Evolutionary conservation across 2,888 invertebrate species (phyloP), one percentile per base, ranked within the genome.

Genomic region (Drosophila peninsularis): DNA sequence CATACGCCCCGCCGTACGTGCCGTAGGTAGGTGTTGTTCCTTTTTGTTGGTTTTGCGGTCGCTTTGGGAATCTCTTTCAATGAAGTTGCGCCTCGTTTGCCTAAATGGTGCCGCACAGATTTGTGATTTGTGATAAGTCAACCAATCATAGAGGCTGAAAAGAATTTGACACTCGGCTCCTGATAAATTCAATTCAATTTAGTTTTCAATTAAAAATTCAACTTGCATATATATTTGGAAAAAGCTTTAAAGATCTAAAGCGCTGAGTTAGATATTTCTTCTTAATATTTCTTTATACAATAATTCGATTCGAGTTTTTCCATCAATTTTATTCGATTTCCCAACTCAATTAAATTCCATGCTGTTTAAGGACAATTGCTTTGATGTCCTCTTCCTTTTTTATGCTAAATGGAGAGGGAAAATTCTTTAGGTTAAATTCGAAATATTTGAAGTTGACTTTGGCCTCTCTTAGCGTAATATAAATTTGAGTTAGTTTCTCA

Each of bases 51-150:
- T 21, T n/a, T 30, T 65, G 41, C 41, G 54, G 66, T 34, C 37
- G 39, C 44, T 61, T n/a, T 32, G 71, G 39, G 54, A 69, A 45
- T 44, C 27, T 32, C 52, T 58, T 62, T 50, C 53, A 62, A 45
- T 62, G 50, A 36, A 45, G 34, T 36, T 65, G 62, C 45, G 37
- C 42, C 54, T 71, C 71, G 63, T 66, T 75, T 34, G 36, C 44
- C 49, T 37, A 71, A 75, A 77, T 77, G 61, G 65, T 37, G 50
- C 53, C 42, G 24, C 37, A 21, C 60, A 52, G 75, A 75, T 73
- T 64, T 64, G 53, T 65, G 58, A 36, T 21, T 52, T 45, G 37
- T 53, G 78, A 75, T 75, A 75, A 74, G 62, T 42, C 14, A 47
- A 55, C 47, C 74, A 58, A 73, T 75, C 53, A 67, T 27, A 54